These are phyloP conservation scores for Adelges cooleyi DNA, from an alignment of 1,140 invertebrate species.

Conservation along the genomic window DNA sequence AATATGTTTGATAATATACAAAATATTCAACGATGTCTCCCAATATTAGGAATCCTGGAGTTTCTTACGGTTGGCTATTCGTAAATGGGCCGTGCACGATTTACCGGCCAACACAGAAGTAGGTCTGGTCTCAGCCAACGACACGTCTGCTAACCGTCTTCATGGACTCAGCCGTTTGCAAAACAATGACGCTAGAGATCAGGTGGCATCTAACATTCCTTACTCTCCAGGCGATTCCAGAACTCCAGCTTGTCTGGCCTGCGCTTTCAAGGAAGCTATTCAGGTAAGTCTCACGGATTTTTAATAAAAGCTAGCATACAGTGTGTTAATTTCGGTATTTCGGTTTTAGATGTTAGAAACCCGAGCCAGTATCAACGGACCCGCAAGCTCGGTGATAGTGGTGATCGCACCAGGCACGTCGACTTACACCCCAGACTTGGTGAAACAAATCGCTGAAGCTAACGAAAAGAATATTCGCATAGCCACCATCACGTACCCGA, in stretches of 20 bases:
- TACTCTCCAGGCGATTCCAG: slow-evolving; percentile 41
- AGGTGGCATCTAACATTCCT: slow-evolving; percentile 42
- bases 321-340: neutral
- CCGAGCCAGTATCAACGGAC: slow-evolving; percentile 36
- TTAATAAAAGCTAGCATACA: neutral
- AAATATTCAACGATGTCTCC: no score
- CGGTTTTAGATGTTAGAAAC: slow-evolving; percentile 41
- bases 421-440: slow-evolving; percentile 26
- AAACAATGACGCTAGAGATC: slow-evolving; percentile 36
- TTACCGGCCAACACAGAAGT: slow-evolving; percentile 42
- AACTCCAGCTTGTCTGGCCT: slow-evolving; percentile 41
- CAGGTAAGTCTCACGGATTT: slow-evolving; percentile 34
- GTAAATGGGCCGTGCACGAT: slow-evolving; percentile 46
- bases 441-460: slow-evolving; percentile 34
- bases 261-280: slow-evolving; percentile 42
- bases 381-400: slow-evolving; percentile 45
- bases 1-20: no score
- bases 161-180: slow-evolving; percentile 36
- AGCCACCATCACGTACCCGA: slow-evolving; percentile 43
- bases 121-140: slow-evolving; percentile 40
- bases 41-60: slow-evolving; percentile 44
- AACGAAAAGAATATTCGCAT: slow-evolving; percentile 38
- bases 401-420: slow-evolving; percentile 43
- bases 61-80: slow-evolving; percentile 45
- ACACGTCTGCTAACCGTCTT: slow-evolving; percentile 37